Evolutionary conservation across 1,140 invertebrate species (phyloP), one percentile per base, ranked within the genome.

Genomic region (Agrilus planipennis): DNA sequence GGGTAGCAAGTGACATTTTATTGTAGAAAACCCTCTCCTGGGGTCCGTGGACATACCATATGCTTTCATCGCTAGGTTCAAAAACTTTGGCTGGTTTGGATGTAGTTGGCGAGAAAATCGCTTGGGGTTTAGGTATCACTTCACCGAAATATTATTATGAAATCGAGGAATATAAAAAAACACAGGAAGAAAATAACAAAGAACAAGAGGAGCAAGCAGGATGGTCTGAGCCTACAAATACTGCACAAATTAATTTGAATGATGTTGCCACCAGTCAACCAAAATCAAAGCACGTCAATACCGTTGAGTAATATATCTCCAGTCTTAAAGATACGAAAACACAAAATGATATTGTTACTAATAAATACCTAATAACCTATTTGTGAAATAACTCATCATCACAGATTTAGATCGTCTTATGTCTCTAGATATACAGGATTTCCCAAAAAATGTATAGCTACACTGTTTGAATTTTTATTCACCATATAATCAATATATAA

Each of bases 111-210:
- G 89, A 91, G 62, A 72, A 73, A 20, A 57, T 93, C 18, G 88
- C 89, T 1, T 75, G 73, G 47, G 81, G 90, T 55, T 79, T 94
- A 57, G 89, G 89, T 2, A 93, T 94, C 32, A 92, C 89, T 6
- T 75, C 82, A 12, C 87, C 88, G 3, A 94, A 92, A 59, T 93
- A 91, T 62, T 79, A 89, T 50, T 84, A 82, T 62, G 89, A 91
- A 64, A 79, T 93, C 32, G 76, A 86, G 52, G 84, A 89, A 59
- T 81, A 81, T 57, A 71, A 84, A 44, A 67, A 75, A 51, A 59
- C 77, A 22, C 65, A 75, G 52, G 67, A 70, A 37, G 69, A 73
- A 44, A 65, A 66, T 23, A 57, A 58, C 31, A 62, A 61, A 25
- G 65, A 74, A 45, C 65, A 76, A 39, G 67, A 73, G 48, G 58